Evolutionary conservation across 2,113 vertebrate species (phyloP), one percentile per base, ranked within the genome.

Genomic region (Petrocephalus zakoni): DNA sequence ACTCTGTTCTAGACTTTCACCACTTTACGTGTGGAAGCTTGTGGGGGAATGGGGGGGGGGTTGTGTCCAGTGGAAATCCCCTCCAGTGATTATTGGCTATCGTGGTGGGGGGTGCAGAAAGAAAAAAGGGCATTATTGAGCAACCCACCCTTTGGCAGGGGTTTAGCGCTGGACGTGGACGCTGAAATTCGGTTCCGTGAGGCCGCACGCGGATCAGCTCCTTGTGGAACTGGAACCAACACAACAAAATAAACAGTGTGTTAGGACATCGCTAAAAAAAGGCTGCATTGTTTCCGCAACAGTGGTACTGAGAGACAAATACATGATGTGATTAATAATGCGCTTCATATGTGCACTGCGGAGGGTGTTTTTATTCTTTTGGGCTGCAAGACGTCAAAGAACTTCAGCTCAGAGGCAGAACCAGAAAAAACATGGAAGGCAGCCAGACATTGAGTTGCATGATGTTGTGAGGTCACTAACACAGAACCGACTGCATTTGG

Each of bases 211-310:
- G 6, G 21, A 82, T 82, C 22, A 9, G 78, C 46, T 49, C 46
- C 21, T 83, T 49, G 34, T 83, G 42, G 42, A 13, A 49, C 19
- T 83, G 81, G 46, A 83, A 83, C 22, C 81, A 83, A 86, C 61
- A 87, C 15, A 88, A 90, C 83, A 91, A 78, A 91, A 86, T n/a
- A 51, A 53, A 19, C 86, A 87, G 88, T 82, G 85, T 29, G 64
- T 90, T 90, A 86, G 42, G 25, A 78, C 72, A 78, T 78, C 6
- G 72, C 72, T 78, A 78, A 78, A 78, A 75, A 78, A 42, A 78
- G 72, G 72, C 34, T 5, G 13, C 34, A 42, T 78, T 78, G 72
- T 42, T 78, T 78, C 61, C 72, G 34, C 72, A 37, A 42, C 72
- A 34, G 72, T 78, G 72, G 72, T 78, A 78, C 72, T 78, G 34